Conservation (phyloP, 2,888 invertebrate species). For the Rosalia funebris region DNA sequence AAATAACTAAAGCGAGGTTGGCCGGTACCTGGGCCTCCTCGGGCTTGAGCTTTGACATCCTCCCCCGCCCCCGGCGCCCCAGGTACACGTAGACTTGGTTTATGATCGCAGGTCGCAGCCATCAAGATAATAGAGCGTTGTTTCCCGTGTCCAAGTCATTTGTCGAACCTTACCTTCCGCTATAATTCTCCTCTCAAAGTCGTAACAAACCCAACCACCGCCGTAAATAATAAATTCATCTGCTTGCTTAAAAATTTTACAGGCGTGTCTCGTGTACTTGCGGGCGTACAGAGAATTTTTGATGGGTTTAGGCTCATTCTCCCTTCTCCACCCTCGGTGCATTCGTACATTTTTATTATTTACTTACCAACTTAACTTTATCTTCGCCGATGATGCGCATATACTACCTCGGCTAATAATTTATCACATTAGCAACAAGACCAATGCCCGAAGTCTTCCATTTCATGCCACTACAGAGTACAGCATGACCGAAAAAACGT, state of each 20-base stretch:
- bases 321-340: conserved; percentile 17
- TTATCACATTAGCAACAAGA: background rate
- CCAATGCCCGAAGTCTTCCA: too few relatives aligned
- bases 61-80: conserved; percentile 24
- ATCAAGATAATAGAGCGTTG: conserved; percentile 50
- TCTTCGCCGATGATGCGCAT: conserved; percentile 16
- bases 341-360: conserved; percentile 23
- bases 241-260: conserved; percentile 47
- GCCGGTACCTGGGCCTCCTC: conserved; percentile 28
- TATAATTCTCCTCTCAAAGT: conserved; percentile 29
- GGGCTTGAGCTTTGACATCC: conserved; percentile 12
- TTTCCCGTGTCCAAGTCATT: conserved; percentile 52
- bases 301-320: conserved; percentile 37
- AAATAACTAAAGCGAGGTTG: conserved; percentile 43
- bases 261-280: conserved; percentile 41
- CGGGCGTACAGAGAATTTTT: conserved; percentile 44
- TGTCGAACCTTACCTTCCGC: conserved; percentile 42
- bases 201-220: conserved; percentile 27
- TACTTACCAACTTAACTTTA: conserved; percentile 8
- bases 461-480: too few relatives aligned
- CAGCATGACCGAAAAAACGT: too few relatives aligned
- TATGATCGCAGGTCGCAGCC: conserved; percentile 44
- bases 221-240: conserved; percentile 49
- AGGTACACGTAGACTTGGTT: conserved; percentile 43
- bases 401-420: conserved; percentile 5